Base-by-base conservation (phyloP, 2,113 vertebrate genomes). In the Aspiorhynchus laticeps region DNA sequence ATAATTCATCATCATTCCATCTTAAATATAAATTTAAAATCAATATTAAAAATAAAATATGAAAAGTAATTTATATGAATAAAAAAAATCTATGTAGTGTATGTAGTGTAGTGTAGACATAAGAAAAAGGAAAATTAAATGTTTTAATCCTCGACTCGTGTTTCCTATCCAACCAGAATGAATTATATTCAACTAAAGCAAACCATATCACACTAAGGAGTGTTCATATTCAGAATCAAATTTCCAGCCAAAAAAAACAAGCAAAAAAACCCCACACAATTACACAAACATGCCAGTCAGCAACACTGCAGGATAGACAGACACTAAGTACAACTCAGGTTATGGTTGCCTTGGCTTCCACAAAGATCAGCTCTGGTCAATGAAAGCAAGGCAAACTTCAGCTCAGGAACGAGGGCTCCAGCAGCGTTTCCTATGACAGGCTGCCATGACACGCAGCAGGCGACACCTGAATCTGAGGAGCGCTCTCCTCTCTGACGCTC, bases 381-480 rank as follows among this genome's bases (percentile, higher is more conserved):
- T 91, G 91, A 88, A 69, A 81, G 86, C 59, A 28, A 73, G 80
- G 86, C 11, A 67, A 90, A 90, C 92, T 90, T 92, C 83, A 83
- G 41, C 28, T 85, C 67, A 80, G 51, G 80, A 90, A 74, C 41
- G 61, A 83, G 83, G 88, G 87, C 86, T 87, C 81, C 80, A 71
- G 83, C 88, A 88, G 77, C 26, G 71, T 67, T 86, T 90, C 78
- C 78, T 83, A 53, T 89, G 88, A 91, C 79, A 92, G 82, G 73
- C 83, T 87, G 80, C 84, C 69, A 88, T 83, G 87, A 91, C 69
- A 75, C 80, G 91, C 87, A 88, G 83, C 87, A 81, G 12, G 88
- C 69, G 92, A 93, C 91, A 93, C 90, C 92, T 93, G 92, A 84
- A 91, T 86, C 74, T 56, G 71, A 63, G 19, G 31, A 38, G n/a